These are phyloP conservation scores for Coreius guichenoti DNA, from an alignment of 2,797 vertebrate species.

Conservation along the genomic window DNA sequence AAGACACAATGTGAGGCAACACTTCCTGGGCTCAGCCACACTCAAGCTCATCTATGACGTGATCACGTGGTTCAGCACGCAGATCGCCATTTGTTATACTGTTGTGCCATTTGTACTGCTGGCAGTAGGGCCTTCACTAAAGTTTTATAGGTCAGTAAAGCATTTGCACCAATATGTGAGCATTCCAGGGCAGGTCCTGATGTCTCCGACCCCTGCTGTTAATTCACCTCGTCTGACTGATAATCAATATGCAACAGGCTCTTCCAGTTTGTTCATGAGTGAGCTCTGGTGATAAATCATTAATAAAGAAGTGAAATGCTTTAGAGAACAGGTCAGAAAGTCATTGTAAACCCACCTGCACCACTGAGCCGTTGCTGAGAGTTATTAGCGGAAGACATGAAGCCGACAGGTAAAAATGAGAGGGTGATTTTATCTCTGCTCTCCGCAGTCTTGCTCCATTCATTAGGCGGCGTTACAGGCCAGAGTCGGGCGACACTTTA, in stretches of 20 bases:
- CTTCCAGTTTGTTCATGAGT: not conserved
- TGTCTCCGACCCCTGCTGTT: not conserved
- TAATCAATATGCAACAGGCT: not conserved
- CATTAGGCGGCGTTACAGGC: constrained; percentile 68
- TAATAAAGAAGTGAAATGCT: not conserved
- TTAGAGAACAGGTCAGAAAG: not conserved
- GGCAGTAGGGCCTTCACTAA: constrained; percentile 87
- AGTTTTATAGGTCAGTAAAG: constrained; percentile 90
- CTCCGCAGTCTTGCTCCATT: constrained; percentile 56
- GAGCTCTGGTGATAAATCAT: not conserved
- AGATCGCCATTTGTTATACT: constrained; percentile 94
- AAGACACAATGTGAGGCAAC: constrained; percentile 89
- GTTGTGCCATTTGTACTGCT: constrained; percentile 96
- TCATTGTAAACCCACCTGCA: not conserved
- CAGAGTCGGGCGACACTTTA: constrained; percentile 55
- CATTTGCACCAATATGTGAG: not conserved
- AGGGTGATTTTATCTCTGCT: constrained; percentile 33
- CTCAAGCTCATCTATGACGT: constrained; percentile 89
- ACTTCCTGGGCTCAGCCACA: constrained; percentile 84
- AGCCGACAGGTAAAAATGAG: constrained; percentile 35
- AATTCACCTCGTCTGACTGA: not conserved
- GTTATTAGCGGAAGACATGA: not conserved
- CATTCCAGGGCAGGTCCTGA: not conserved
- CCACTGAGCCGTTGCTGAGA: not conserved
- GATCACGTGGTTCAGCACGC: constrained; percentile 91